Evolutionary conservation across 1,140 invertebrate genomes (phyloP), one percentile per base, ranked within the genome.

Genomic region (Dinothrombium tinctorium): DNA sequence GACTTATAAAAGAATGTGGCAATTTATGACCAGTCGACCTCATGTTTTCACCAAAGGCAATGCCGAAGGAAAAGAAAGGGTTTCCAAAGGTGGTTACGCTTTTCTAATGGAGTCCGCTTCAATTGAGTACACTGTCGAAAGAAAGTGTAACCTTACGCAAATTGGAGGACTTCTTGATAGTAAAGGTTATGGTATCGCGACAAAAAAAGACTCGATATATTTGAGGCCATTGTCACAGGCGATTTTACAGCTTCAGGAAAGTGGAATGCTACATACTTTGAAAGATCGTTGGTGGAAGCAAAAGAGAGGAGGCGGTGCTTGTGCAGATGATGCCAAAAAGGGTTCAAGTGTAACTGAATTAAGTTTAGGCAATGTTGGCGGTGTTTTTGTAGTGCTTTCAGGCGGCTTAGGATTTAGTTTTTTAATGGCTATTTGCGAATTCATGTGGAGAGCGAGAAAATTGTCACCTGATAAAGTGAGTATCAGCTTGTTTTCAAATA

Each of bases 111-210:
- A 98, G 62, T 94, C 86, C 0, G 92, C 87, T 0, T 94, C 92
- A 71, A 61, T 98, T 37, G 92, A 98, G 58, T 92, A 90, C 54
- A 74, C 74, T 1, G 80, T 90, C 1, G 84, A 96, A 61, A 65
- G 89, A 37, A 81, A 96, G 54, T 98, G 90, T 59, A 92, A 95
- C 60, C 64, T 98, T 3, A 98, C 90, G 22, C 87, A 96, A 68
- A 86, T 98, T 29, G 90, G 90, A 0, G 89, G 87, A 1, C 65
- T 94, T 1, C 62, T 92, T 12, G 86, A 90, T 51, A 84, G 78
- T 22, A 92, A 92, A 59, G 77, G 54, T 20, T 57, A 57, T 37
- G 56, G 56, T 22, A 56, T 57, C 17, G 56, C 54, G 9, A 47
- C 53, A 1, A 45, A 40, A 21, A 54, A 58, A 50, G 41, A 43